Evolutionary conservation across 2,797 vertebrate genomes (phyloP), one percentile per base, ranked within the genome.

Genomic region (Saguinus oedipus): DNA sequence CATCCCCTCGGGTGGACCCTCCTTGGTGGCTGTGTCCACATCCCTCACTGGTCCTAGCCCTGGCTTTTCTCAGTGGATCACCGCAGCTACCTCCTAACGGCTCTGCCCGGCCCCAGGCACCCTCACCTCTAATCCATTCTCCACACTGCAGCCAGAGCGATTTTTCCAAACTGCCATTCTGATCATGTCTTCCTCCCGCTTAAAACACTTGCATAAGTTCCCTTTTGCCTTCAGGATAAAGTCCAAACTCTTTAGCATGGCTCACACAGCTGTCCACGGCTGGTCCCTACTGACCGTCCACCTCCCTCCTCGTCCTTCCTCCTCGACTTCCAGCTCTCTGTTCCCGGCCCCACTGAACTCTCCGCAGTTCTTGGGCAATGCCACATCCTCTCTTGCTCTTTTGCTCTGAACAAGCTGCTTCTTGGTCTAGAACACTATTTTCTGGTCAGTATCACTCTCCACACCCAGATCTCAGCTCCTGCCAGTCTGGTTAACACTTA

Each of bases 211-310:
- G 85, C 24, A 6, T 24, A 76, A 42, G 76, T 64, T 86, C 46
- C 70, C 72, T 72, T 75, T 90, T 80, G 79, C 76, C 57, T 20
- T 95, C 42, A 53, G 95, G 70, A 89, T 72, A 64, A 57, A 97
- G 91, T 80, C 75, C 86, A 46, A 13, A 83, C 33, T 72, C 81
- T 92, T 68, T 19, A 78, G 64, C 84, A 13, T 19, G 87, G 87
- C 59, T 61, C 68, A 19, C 26, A 5, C 5, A 5, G 15, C 0
- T 1, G n/a, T 55, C 26, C 3, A 9, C 1, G 33, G 33, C 20
- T 57, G 75, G 57, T 24, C 26, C 5, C 44, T 61, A 14, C 33
- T 68, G 30, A 33, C 10, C 22, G 0, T 26, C 44, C 14, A 2
- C 17, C 75, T 39, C 15, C 27, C 20, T 55, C 30, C 17, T 1